A percentile compares a stretch with the other conserved stretches of the same genome.
These are phyloP conservation scores for Syrmaticus mikado DNA, from an alignment of 2,113 vertebrate species.

Conservation along the genomic window DNA sequence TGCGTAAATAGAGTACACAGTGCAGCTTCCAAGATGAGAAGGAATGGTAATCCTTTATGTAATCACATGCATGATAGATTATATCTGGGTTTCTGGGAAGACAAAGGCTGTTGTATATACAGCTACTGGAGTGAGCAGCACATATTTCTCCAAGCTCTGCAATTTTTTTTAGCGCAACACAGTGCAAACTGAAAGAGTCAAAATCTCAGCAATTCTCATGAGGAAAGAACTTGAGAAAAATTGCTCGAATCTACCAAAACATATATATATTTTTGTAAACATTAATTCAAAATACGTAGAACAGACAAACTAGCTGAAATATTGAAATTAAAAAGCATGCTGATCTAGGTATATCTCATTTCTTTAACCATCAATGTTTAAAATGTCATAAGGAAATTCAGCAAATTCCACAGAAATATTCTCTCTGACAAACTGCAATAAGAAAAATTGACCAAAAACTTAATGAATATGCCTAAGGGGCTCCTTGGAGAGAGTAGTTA, in stretches of 20 bases:
- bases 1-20: not conserved
- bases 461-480: not conserved
- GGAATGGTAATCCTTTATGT: conserved; percentile 8
- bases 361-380: conserved; percentile 32
- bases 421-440: not conserved
- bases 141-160: not conserved
- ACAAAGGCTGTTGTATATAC: not conserved
- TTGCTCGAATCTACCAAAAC: not conserved
- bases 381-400: conserved; percentile 17
- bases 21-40: not conserved
- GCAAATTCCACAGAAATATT: not conserved
- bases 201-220: not conserved
- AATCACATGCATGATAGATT: not conserved
- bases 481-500: not conserved
- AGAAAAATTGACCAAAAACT: not conserved
- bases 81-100: conserved; percentile 18
- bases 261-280: not conserved
- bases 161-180: not conserved
- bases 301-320: conserved; percentile 1
- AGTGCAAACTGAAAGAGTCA: not conserved
- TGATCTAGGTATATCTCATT: conserved; percentile 21
- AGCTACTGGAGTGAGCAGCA: not conserved
- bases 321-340: conserved; percentile 6
- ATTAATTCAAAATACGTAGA: not conserved
- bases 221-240: not conserved